Evolutionary conservation across 2,113 vertebrate species (phyloP), one percentile per base, ranked within the genome.

Genomic region (Callionymus lyra): DNA sequence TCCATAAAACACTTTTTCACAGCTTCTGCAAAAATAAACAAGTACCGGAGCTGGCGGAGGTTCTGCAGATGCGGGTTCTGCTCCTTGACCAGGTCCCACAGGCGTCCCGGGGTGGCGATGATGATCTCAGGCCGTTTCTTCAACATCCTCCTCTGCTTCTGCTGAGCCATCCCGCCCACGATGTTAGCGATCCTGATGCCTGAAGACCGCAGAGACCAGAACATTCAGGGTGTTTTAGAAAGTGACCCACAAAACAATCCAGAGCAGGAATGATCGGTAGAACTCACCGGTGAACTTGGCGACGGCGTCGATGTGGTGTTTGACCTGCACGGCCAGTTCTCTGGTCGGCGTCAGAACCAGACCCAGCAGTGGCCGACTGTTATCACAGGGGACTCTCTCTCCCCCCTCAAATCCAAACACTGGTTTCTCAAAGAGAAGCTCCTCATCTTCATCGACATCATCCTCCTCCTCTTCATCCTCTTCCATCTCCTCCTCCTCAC

Each of bases 291-390:
- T 91, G 76, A 92, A 97, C 68, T 72, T 87, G 9, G 92, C 82
- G 4, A 88, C 85, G 11, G 93, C 93, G 50, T 98, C 95, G 31
- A 98, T 86, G 47, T 98, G 93, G 47, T 98, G 90, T 38, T 93
- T 97, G 52, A 99, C 92, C 79, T 97, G 94, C 33, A 98, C 84
- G 4, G 95, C 95, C 47, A 99, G 84, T 79, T 99, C 94, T 69
- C 93, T 89, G 18, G 94, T 98, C 19, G 95, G 95, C 16, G 91
- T 89, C 53, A 99, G 87, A 45, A 98, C 85, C 35, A 99, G 82
- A 1, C 92, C 95, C 8, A 97, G 86, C 40, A 98, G 82, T 50
- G 93, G 93, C 2, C 38, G 82, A 51, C 52, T 74, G 14, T 50
- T 54, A 27, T 34, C 10, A 0, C 14, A 48, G 19, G 49, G 6